A percentile compares a stretch with the other conserved stretches of the same genome.
These are phyloP conservation scores for Ceyx melanurus DNA, from an alignment of 2,113 vertebrate species.

Conservation along the genomic window DNA sequence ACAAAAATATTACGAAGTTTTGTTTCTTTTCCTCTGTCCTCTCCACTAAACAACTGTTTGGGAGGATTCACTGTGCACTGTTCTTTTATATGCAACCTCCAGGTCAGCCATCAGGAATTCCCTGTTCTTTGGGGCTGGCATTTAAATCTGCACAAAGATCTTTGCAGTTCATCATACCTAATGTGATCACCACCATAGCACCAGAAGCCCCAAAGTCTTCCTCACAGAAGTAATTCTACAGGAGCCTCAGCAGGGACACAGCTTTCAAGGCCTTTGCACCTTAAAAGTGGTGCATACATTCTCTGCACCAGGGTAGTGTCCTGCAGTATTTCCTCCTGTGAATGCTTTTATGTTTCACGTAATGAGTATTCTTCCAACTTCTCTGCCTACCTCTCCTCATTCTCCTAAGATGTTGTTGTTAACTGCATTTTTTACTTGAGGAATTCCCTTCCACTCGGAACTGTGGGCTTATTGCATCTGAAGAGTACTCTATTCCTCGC, in stretches of 20 bases:
- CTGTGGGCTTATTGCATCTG: background rate
- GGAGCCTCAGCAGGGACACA: background rate
- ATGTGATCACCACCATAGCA: background rate
- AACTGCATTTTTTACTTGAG: background rate
- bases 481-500: background rate
- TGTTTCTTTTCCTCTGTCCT: background rate
- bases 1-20: background rate
- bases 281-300: background rate
- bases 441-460: background rate
- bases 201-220: background rate
- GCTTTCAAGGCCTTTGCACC: background rate
- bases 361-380: background rate
- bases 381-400: accelerated
- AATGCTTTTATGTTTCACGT: background rate
- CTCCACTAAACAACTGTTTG: background rate
- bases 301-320: background rate
- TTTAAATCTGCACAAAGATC: background rate
- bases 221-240: background rate
- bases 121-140: background rate
- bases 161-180: background rate
- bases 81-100: background rate
- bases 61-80: background rate
- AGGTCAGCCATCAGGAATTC: background rate
- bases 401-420: background rate
- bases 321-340: background rate